Evolutionary conservation across 2,113 vertebrate genomes (phyloP).

Genomic region (Semicossyphus pulcher): DNA sequence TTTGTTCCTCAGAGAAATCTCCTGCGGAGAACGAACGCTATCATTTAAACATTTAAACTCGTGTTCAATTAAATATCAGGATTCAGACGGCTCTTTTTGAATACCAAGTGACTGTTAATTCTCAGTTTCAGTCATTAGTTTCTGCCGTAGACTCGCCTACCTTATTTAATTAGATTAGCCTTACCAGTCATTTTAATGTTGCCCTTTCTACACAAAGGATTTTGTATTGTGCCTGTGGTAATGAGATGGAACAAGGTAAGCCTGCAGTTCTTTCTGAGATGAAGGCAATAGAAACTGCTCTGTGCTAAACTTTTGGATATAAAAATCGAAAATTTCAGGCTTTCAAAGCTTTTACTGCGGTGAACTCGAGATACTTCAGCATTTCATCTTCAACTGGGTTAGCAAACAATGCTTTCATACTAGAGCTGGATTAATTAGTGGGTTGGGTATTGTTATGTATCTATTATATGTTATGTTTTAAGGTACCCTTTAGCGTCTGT

Average conservation of each 20-base stretch:
- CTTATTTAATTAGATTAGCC: constrained; percentile 9
- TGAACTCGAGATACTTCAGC: no score
- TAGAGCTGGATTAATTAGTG: no score
- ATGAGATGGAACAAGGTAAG: background rate
- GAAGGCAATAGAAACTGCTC: background rate
- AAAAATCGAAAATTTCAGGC: background rate
- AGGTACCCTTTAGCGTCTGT: no score
- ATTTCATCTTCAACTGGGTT: no score
- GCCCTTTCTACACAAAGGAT: background rate
- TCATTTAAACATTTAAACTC: constrained; percentile 35
- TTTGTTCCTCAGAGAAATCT: constrained; percentile 6
- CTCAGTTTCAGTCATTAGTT: constrained; percentile 9
- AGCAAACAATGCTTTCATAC: no score
- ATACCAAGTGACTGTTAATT: constrained; percentile 6
- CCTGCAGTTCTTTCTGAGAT: background rate
- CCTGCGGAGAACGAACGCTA: background rate
- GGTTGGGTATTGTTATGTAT: no score
- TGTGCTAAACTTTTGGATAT: background rate
- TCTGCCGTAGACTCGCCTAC: constrained; percentile 2
- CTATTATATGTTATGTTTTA: no score
- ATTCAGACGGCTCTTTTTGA: constrained; percentile 3
- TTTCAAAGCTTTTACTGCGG: no score
- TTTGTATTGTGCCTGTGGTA: background rate
- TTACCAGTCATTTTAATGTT: background rate
- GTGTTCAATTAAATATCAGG: constrained; percentile 10